Conservation (phyloP, 2,113 vertebrate species). For the Oceanodroma tethys region DNA sequence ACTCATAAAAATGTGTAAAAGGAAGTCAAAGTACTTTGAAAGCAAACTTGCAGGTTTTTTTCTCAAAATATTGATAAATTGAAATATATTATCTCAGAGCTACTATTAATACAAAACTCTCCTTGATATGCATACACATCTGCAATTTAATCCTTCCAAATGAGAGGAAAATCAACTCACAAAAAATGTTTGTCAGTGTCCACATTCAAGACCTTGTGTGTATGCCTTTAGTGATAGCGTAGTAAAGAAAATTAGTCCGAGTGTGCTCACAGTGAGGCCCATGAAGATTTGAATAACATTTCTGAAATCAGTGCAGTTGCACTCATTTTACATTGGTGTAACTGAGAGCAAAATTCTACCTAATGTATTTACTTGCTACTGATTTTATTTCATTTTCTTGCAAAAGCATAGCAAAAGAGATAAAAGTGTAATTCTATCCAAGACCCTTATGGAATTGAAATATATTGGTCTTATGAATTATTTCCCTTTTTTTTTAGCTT, state of each 20-base stretch:
- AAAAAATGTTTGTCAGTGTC: neutral
- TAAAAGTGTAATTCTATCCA: neutral
- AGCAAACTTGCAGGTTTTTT: neutral
- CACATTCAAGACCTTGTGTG: neutral
- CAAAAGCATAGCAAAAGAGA: neutral
- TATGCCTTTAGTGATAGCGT: neutral
- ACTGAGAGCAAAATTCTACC: neutral
- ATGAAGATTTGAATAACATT: neutral
- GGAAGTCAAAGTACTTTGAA: neutral
- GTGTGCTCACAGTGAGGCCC: neutral
- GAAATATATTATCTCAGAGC: neutral
- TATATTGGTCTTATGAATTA: neutral
- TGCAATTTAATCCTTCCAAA: neutral
- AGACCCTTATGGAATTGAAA: neutral
- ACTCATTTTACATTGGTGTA: neutral
- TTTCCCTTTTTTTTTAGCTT: neutral
- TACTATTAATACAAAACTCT: neutral
- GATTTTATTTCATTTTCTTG: neutral
- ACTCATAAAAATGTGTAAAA: neutral
- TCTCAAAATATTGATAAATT: neutral
- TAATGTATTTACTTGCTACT: neutral
- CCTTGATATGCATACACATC: neutral
- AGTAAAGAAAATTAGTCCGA: neutral
- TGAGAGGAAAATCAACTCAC: neutral
- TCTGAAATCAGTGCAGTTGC: neutral